A percentile compares a stretch with the other conserved stretches of the same genome.
These are phyloP conservation scores for Platycnemis pennipes DNA, from an alignment of 2,888 invertebrate genomes.

Conservation along the genomic window DNA sequence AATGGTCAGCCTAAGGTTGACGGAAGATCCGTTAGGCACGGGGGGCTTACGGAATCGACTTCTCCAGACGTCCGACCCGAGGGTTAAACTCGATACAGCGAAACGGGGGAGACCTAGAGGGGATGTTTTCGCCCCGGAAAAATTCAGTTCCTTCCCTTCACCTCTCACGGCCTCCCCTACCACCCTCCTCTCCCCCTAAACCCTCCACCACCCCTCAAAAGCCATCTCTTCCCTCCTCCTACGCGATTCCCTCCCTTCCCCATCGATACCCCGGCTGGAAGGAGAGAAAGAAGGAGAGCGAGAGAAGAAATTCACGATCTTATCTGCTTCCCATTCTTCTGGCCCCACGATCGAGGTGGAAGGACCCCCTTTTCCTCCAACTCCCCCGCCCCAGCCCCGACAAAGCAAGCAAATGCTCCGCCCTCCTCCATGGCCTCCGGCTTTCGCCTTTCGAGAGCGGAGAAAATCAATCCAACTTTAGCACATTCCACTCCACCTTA, in stretches of 20 bases:
- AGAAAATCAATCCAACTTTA: constrained; percentile 48
- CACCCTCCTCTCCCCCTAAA: neutral
- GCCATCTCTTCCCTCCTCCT: neutral
- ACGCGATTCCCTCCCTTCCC: neutral
- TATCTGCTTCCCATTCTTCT: constrained; percentile 21
- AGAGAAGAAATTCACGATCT: neutral
- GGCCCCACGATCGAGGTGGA: neutral
- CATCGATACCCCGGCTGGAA: neutral
- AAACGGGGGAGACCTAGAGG: constrained; percentile 20
- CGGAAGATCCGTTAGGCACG: neutral
- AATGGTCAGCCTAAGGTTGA: too few species aligned
- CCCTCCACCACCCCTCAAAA: neutral
- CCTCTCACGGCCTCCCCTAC: neutral
- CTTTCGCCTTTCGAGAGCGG: neutral
- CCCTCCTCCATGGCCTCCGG: neutral
- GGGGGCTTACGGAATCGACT: constrained; percentile 1
- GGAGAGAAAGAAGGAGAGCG: neutral
- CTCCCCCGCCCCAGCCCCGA: neutral
- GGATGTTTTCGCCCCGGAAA: constrained; percentile 15
- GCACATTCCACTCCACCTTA: constrained; percentile 45
- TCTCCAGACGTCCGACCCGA: constrained; percentile 4
- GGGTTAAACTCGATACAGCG: neutral
- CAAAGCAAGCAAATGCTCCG: constrained; percentile 53
- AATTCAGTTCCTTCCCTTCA: constrained; percentile 16
- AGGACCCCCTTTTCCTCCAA: neutral